Base-by-base conservation (phyloP, 1,140 invertebrate genomes). In the Calycopis cecrops region DNA sequence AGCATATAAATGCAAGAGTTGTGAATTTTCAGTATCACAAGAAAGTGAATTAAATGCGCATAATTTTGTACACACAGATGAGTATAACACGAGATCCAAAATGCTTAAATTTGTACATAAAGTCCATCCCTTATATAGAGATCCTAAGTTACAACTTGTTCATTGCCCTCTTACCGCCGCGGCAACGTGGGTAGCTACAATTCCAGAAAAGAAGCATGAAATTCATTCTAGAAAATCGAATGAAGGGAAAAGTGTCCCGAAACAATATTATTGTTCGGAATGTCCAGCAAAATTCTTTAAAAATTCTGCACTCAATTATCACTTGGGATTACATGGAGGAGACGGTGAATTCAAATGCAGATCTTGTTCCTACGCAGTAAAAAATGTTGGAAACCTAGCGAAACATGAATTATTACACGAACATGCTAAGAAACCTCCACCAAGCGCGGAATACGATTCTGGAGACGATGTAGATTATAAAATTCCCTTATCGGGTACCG, bases 331-430 rank as follows among this genome's bases (percentile, higher is more conserved):
- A 47, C 93, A 94, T 57, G 92, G 92, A 0, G 90, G 92, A 0
- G 89, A 91, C 14, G 92, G 91, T 17, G 88, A 91, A 14, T 91
- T 92, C 69, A 93, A 93, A 59, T 97, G 96, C 71, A 90, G 91
- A n/a, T 91, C 93, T 60, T 97, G 96, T 81, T 93, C 94, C 71
- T 97, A 96, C 78, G 91, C 92, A 28, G 94, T 94, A 0, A 94
- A 93, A 68, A 94, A 94, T 8, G 90, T 91, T 12, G 93, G 93
- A 14, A 93, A 94, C 69, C 76, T 96, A n/a, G 90, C 92, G 0
- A 93, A 93, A 68, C 95, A 96, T 71, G 89, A 93, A 67, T 55
- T 76, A 42, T 65, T 89, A 48, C 88, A 89, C 50, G 83, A 85
- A 64, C 74, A 70, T 54, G 73, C 76, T 55, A 75, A 63, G 8